These are phyloP conservation scores for Phoxinus phoxinus DNA, from an alignment of 2,113 vertebrate genomes.

Conservation along the genomic window DNA sequence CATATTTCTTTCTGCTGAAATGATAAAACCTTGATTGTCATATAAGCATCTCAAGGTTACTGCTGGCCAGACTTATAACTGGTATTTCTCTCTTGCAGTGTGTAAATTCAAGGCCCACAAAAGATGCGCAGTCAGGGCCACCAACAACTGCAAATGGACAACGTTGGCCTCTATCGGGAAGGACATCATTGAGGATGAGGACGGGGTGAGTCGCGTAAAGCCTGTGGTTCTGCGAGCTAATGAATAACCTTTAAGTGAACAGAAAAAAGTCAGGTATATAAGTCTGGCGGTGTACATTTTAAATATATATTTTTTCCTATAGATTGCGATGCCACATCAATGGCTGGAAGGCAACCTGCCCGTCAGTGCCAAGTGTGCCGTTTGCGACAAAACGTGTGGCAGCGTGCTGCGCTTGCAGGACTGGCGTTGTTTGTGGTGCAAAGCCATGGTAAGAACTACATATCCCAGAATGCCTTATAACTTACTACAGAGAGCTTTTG, in stretches of 20 bases:
- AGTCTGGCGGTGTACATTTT: not conserved
- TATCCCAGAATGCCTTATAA: not conserved
- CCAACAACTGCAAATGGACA: conserved; percentile 98
- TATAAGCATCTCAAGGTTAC: not conserved
- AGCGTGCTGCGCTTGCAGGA: conserved; percentile 95
- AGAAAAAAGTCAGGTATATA: not conserved
- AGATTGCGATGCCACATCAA: conserved; percentile 98
- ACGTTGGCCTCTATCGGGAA: conserved; percentile 95
- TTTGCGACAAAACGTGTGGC: conserved; percentile 98
- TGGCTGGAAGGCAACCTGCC: conserved; percentile 98
- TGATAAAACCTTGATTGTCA: not conserved
- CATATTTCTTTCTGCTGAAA: not conserved
- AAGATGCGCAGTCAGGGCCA: conserved; percentile 95
- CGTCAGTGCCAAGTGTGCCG: conserved; percentile 94
- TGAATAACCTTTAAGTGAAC: not conserved
- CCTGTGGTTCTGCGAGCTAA: conserved; percentile 12
- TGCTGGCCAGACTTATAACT: not conserved
- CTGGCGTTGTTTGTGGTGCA: conserved; percentile 99
- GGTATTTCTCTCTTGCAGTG: conserved; percentile 76
- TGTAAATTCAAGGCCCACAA: conserved; percentile 99
- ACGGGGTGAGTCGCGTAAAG: conserved; percentile 82
- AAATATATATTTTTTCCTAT: conserved; percentile 38
- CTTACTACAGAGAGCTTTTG: not conserved
- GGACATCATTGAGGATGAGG: conserved; percentile 96
- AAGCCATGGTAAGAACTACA: conserved; percentile 88